A percentile compares a stretch with the other conserved stretches of the same genome.
Conservation (phyloP, 2,797 vertebrate species). For the Lophius americanus region DNA sequence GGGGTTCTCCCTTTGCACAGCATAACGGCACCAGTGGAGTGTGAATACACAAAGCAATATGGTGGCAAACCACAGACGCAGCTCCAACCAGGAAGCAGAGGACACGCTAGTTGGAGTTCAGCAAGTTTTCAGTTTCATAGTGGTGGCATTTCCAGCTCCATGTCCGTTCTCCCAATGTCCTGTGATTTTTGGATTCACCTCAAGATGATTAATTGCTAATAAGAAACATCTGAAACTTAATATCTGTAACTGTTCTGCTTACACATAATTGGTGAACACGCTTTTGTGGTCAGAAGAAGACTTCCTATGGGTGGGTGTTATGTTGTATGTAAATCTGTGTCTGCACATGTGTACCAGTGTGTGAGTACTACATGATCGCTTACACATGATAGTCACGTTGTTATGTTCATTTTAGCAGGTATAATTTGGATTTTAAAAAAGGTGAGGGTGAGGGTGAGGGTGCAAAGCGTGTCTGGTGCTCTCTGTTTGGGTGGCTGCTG, state of each 20-base stretch:
- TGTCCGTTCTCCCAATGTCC: conserved; percentile 22
- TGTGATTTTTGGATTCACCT: conserved; percentile 10
- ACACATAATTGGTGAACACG: conserved; percentile 12
- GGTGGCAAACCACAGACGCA: conserved; percentile 56
- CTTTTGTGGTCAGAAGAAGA: conserved; percentile 15
- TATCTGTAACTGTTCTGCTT: conserved; percentile 9
- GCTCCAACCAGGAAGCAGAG: conserved; percentile 77
- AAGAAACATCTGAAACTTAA: conserved; percentile 18
- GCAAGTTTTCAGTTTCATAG: conserved; percentile 3
- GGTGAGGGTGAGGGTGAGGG: conserved; percentile 6
- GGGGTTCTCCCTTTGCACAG: conserved; percentile 35
- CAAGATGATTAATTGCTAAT: conserved; percentile 7
- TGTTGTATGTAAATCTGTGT: conserved; percentile 2
- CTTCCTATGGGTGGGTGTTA: conserved; percentile 2
- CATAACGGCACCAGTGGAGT: conserved; percentile 60
- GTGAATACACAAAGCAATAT: conserved; percentile 52
- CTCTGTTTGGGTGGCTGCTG: conserved; percentile 74
- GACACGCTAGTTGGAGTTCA: conserved; percentile 52
- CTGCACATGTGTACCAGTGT: conserved; percentile 9
- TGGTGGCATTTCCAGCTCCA: conserved; percentile 9
- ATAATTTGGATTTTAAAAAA: conserved; percentile 37
- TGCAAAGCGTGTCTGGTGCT: conserved; percentile 73
- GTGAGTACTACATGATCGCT: conserved; percentile 13
- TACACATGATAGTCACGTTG: conserved; percentile 39
- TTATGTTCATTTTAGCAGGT: conserved; percentile 26